phyloP scores from a whole-genome alignment of 2,113 vertebrate species.

The Rhodinocichla rosea region DNA sequence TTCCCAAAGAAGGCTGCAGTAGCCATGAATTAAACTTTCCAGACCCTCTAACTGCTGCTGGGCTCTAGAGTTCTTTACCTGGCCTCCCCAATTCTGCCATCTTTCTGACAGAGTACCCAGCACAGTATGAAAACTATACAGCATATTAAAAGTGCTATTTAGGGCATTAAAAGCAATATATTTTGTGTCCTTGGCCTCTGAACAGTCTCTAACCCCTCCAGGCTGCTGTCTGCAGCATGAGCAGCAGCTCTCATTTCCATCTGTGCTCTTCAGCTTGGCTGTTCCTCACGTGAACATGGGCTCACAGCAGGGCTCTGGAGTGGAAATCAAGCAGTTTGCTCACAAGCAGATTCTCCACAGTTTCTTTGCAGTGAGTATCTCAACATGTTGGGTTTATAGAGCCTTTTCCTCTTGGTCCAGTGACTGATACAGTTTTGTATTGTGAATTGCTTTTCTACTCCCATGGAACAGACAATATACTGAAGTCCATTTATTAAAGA shows the following conservation, averaged over 20 bases:
- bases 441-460: background rate
- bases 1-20: background rate
- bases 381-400: background rate
- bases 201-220: background rate
- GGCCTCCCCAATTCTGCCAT: background rate
- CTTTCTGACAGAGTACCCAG: background rate
- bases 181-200: background rate
- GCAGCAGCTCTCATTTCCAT: background rate
- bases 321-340: background rate
- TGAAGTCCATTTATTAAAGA: background rate
- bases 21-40: background rate
- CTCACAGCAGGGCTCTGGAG: rapidly evolving
- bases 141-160: background rate
- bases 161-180: background rate
- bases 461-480: background rate
- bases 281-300: rapidly evolving
- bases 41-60: background rate
- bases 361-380: background rate
- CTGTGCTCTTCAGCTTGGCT: background rate
- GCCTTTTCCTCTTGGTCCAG: background rate
- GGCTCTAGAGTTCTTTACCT: background rate
- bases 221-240: background rate
- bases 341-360: background rate
- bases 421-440: background rate
- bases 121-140: background rate